phyloP scores from a whole-genome alignment of 2,888 invertebrate genomes.

The Pseudolycoriella hygida region DNA sequence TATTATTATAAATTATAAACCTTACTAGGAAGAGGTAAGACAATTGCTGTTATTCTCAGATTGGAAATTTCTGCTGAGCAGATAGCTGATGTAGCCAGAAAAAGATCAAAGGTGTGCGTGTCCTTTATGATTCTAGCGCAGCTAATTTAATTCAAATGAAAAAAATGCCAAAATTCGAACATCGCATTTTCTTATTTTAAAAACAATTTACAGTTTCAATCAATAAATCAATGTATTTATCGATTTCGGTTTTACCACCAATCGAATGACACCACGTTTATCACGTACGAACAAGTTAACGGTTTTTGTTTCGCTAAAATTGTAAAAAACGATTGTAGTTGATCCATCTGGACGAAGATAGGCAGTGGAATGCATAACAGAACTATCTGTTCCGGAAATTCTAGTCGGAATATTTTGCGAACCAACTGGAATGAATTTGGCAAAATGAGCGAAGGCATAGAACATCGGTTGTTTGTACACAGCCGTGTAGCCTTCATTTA shows the following conservation, averaged over 20 bases:
- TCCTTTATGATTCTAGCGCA: too few species aligned
- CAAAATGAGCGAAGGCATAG: slow-evolving; percentile 2
- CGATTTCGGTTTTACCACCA: slow-evolving; percentile 1
- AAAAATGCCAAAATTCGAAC: too few species aligned
- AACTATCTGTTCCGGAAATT: neutral
- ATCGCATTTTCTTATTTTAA: too few species aligned
- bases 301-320: neutral
- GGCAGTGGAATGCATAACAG: neutral
- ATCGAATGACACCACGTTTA: neutral
- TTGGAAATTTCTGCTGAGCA: too few species aligned
- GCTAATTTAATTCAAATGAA: too few species aligned
- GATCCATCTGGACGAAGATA: neutral
- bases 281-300: neutral
- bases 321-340: neutral
- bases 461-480: slow-evolving; percentile 5
- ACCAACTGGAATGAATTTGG: slow-evolving; percentile 2
- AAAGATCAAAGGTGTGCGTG: too few species aligned
- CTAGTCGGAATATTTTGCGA: neutral
- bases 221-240: slow-evolving; percentile 2
- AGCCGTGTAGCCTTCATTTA: neutral
- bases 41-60: too few species aligned
- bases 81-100: too few species aligned
- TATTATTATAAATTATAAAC: too few species aligned
- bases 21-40: too few species aligned
- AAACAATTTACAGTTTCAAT: too few species aligned